Conservation (phyloP, 2,113 vertebrate species). For the Scartelaos histophorus region DNA sequence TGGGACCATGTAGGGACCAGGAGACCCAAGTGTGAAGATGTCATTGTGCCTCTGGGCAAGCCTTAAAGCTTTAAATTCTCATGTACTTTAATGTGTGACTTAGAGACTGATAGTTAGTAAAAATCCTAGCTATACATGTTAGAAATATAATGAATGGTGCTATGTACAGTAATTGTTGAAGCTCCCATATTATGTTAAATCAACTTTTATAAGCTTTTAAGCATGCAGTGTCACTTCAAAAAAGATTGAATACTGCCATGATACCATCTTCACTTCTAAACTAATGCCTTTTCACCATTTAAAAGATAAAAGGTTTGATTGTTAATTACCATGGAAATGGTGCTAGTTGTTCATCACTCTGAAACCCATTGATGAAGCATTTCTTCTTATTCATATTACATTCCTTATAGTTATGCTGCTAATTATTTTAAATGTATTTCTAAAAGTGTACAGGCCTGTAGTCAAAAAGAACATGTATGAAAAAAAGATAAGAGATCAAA, state of each 20-base stretch:
- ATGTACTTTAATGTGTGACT: conserved; percentile 8
- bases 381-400: not conserved
- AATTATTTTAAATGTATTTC: not conserved
- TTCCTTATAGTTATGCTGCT: not conserved
- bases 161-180: not conserved
- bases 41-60: conserved; percentile 25
- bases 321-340: too few relatives aligned
- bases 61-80: conserved; percentile 26
- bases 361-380: not conserved
- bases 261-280: not conserved
- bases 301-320: too few relatives aligned
- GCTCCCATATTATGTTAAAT: not conserved
- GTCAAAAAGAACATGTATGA: not conserved
- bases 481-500: not conserved
- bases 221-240: not conserved
- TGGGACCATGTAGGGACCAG: conserved; percentile 79
- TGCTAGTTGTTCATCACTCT: not conserved
- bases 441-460: not conserved
- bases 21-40: conserved; percentile 75
- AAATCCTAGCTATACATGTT: not conserved
- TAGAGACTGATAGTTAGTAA: not conserved
- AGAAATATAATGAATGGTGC: not conserved
- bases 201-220: not conserved
- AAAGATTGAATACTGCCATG: not conserved
- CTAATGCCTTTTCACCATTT: too few relatives aligned